These are phyloP conservation scores for Babylonia areolata DNA, from an alignment of 1,140 invertebrate species.

Conservation along the genomic window DNA sequence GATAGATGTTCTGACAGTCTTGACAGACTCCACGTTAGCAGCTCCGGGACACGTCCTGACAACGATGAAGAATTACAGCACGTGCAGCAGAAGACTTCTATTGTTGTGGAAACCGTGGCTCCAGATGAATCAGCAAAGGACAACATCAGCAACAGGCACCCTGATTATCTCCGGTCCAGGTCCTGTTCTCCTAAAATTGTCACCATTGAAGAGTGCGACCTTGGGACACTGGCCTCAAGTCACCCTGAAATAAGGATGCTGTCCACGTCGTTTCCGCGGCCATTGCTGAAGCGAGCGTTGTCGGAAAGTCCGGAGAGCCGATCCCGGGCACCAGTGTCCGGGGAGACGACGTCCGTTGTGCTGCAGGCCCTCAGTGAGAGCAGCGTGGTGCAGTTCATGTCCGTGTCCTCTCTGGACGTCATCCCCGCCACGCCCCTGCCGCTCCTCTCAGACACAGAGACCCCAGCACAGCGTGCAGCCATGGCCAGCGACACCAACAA, in stretches of 20 bases:
- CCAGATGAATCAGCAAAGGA: not conserved
- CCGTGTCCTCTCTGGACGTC: conserved; percentile 27
- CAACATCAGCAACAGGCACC: not conserved
- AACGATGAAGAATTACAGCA: no score
- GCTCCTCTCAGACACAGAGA: not conserved
- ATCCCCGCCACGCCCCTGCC: not conserved
- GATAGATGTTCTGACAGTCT: not conserved
- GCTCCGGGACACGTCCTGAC: not conserved
- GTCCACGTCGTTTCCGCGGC: not conserved
- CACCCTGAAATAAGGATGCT: not conserved
- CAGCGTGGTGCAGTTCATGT: conserved; percentile 4
- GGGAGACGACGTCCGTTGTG: not conserved
- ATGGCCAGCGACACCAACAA: not conserved
- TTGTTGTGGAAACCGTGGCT: not conserved
- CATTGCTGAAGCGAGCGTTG: not conserved
- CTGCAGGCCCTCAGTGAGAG: conserved; percentile 19
- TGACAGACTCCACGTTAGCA: not conserved
- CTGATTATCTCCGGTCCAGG: not conserved
- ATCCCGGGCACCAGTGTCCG: not conserved
- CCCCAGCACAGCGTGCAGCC: not conserved
- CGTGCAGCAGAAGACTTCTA: not conserved
- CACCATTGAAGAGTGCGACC: not conserved
- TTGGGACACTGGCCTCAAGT: not conserved
- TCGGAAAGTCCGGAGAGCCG: not conserved
- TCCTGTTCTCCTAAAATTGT: not conserved